These are phyloP conservation scores for Atractosteus spatula DNA, from an alignment of 2,113 vertebrate genomes.

Conservation along the genomic window DNA sequence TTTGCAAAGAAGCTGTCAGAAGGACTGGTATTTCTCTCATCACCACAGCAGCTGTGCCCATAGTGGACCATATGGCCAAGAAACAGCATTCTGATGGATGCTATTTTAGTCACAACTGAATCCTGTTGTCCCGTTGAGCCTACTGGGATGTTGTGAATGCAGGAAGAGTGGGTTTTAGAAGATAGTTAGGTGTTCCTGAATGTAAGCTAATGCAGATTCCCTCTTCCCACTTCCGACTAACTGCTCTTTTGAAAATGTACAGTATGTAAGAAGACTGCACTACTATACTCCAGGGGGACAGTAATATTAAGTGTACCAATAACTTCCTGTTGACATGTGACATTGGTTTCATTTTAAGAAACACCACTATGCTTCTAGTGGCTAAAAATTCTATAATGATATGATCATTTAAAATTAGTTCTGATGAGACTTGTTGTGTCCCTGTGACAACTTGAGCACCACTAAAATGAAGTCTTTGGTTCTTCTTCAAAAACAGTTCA, in stretches of 20 bases:
- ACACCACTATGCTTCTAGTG: not conserved
- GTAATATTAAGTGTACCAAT: conserved; percentile 18
- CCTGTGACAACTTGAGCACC: too few relatives aligned
- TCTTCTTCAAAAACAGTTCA: too few relatives aligned
- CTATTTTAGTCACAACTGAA: conserved; percentile 37
- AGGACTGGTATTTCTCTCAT: conserved; percentile 37
- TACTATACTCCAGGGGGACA: conserved; percentile 14
- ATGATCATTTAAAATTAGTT: not conserved
- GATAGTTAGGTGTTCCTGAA: conserved; percentile 11
- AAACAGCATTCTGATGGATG: conserved; percentile 33
- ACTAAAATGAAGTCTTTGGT: too few relatives aligned
- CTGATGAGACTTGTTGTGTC: too few relatives aligned
- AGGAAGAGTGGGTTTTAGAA: conserved; percentile 24
- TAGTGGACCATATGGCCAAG: conserved; percentile 19
- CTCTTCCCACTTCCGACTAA: conserved; percentile 22
- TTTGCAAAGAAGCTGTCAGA: conserved; percentile 26
- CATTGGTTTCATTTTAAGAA: conserved; percentile 7
- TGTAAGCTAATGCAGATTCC: conserved; percentile 25
- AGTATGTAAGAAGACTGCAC: conserved; percentile 17
- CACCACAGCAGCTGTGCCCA: conserved; percentile 36
- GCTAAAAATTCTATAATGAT: conserved; percentile 16
- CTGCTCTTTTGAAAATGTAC: conserved; percentile 15
- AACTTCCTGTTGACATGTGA: conserved; percentile 17
- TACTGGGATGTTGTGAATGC: conserved; percentile 15
- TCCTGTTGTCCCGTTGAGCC: conserved; percentile 20